Percentiles rank a stretch among this genome's conserved stretches.
Evolutionary conservation across 2,797 vertebrate genomes (phyloP).

Genomic region (Amniataba percoides): DNA sequence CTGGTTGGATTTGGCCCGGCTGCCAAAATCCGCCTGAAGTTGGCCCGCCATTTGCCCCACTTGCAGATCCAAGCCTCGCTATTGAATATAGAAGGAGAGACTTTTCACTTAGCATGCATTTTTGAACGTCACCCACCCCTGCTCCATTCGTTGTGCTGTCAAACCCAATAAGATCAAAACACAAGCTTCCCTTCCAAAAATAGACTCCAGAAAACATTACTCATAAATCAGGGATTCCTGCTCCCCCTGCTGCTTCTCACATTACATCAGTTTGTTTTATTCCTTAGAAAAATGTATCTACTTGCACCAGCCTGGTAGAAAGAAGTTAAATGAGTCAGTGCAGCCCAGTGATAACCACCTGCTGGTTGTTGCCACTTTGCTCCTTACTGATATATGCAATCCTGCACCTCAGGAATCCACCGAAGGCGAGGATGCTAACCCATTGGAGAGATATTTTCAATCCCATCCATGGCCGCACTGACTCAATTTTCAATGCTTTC

Average conservation of each 20-base stretch:
- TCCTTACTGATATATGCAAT: neutral
- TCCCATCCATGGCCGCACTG: neutral
- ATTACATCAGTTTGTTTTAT: conserved; percentile 31
- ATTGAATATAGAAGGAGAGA: conserved; percentile 47
- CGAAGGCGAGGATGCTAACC: neutral
- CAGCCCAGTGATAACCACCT: conserved; percentile 9
- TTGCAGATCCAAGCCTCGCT: conserved; percentile 58
- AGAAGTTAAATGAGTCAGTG: conserved; percentile 22
- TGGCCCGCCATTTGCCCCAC: conserved; percentile 45
- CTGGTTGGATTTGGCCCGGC: conserved; percentile 52
- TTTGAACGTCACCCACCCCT: conserved; percentile 54
- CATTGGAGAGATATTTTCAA: conserved; percentile 2
- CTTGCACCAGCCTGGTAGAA: conserved; percentile 33
- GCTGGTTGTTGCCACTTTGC: conserved; percentile 14
- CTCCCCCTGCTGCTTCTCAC: conserved; percentile 45
- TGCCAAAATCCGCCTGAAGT: conserved; percentile 56
- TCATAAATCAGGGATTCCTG: conserved; percentile 59
- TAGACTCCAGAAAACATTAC: conserved; percentile 71
- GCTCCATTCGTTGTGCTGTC: conserved; percentile 69
- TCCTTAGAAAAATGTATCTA: conserved; percentile 33
- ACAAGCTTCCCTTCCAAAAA: conserved; percentile 64
- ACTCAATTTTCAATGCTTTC: conserved; percentile 9
- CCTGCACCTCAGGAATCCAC: conserved; percentile 2
- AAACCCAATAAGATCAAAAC: conserved; percentile 70
- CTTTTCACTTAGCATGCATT: conserved; percentile 61